Base-by-base conservation (phyloP, 2,113 vertebrate species). In the Theropithecus gelada region DNA sequence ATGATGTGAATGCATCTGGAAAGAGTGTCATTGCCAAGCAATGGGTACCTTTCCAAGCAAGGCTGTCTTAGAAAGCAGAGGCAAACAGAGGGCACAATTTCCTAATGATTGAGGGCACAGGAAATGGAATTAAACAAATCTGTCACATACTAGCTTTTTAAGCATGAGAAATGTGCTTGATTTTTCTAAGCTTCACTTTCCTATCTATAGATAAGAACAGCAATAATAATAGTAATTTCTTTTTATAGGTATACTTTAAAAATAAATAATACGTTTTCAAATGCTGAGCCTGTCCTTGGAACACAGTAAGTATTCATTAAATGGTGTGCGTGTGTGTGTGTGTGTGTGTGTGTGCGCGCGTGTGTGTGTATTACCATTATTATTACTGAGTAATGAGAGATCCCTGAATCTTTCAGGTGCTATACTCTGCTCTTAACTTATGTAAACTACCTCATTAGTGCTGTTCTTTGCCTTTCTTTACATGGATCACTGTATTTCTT, bases 251-350 rank as follows among this genome's bases (percentile, higher is more conserved):
- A 57, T n/a, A 8, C 38, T 82, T 64, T 14, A 52, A 8, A 68
- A 22, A 25, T 81, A 95, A 52, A 75, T 27, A 64, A 35, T 79
- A n/a, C 13, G n/a, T 48, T 94, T 59, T 6, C 50, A 92, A 89
- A 52, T 70, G 0, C 17, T 61, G 9, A 79, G 3, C 8, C 2
- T 64, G 8, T 64, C 11, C 43, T 68, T 87, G 17, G 50, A 96
- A 57, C 18, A 80, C 2, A 89, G n/a, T 68, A 78, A 64, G 2
- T 30, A 84, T 23, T 84, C 0, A n/a, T 23, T 75, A 81, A 95
- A 32, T 55, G 38, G 3, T 30, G 7, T 59, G 6, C 11, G 17
- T 35, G 35, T 35, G 64, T 66, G 32, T 68, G 32, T 68, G 61
- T 64, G 6, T 76, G 12, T 80, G 27, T 25, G 25, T 52, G 9